Base-by-base conservation (phyloP, 2,797 vertebrate species). In the Acomys russatus region DNA sequence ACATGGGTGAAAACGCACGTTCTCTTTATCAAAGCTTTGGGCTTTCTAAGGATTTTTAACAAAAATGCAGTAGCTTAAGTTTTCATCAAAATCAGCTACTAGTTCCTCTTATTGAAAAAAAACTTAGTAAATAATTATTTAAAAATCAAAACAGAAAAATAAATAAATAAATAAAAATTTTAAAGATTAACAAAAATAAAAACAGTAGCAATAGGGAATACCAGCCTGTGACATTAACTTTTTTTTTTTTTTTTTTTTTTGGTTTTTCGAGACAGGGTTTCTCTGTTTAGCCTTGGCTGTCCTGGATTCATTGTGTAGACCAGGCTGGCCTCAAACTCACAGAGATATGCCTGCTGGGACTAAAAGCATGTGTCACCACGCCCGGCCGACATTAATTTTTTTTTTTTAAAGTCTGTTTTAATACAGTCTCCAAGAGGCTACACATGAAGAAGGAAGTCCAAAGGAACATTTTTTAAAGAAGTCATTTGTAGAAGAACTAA, bases 1-100 rank as follows among this genome's bases (percentile, higher is more conserved):
- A 92, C 91, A 97, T 87, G 96, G 94, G 95, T 97, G 97, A 97
- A 88, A 97, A 97, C 93, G 97, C 97, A 96, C 94, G 51, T 77
- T 73, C 79, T 93, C 73, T 97, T 78, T 59, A 73, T 68, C 71
- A 80, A 92, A 64, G 90, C 82, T 93, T 17, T 30, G 44, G 73
- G 87, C 61, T 95, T 93, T 95, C n/a, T 64, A 87, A 92, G 78
- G 84, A 78, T 71, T 54, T 68, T 12, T 35, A 79, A 82, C 86
- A 73, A 71, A 90, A 68, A 38, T 82, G 89, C 88, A 86, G 70
- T 70, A 63, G 56, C 63, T 87, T 88, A 63, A 51, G 66, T 70
- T 80, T 94, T 89, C 79, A 85, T 93, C 30, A 35, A 63, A 90
- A 54, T 91, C 79, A n/a, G 54, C 51, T 87, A 38, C 25, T 64